A percentile compares a stretch with the other conserved stretches of the same genome.
These are phyloP conservation scores for Chymomyza costata DNA, from an alignment of 1,140 invertebrate species.

Conservation along the genomic window DNA sequence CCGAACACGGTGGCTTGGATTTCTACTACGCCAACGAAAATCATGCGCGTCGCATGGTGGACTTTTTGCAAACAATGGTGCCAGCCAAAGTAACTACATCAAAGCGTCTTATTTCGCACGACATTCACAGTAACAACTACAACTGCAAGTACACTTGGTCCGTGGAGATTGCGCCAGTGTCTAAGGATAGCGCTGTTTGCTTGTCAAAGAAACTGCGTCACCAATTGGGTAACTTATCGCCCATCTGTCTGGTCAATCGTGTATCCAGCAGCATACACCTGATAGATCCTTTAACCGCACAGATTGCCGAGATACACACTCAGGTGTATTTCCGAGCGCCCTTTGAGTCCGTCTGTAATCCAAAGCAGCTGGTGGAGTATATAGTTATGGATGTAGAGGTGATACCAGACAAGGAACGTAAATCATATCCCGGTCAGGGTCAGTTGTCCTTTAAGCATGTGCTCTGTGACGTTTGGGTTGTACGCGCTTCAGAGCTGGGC, in stretches of 20 bases:
- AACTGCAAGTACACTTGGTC: conserved; percentile 97
- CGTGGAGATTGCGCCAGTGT: conserved; percentile 97
- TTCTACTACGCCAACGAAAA: conserved; percentile 95
- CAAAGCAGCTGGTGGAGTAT: conserved; percentile 94
- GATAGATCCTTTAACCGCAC: conserved; percentile 94
- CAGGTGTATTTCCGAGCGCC: conserved; percentile 90
- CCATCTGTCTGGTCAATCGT: conserved; percentile 91
- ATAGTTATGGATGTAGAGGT: conserved; percentile 96
- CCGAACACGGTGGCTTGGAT: conserved; percentile 95
- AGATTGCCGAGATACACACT: conserved; percentile 91
- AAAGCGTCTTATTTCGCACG: conserved; percentile 97
- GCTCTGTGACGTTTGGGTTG: conserved; percentile 95
- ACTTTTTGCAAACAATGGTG: conserved; percentile 92
- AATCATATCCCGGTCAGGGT: conserved; percentile 90
- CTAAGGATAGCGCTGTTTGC: conserved; percentile 97
- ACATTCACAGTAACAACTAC: conserved; percentile 96
- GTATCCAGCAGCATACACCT: conserved; percentile 93
- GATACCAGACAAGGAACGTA: conserved; percentile 85
- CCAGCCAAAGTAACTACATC: conserved; percentile 92
- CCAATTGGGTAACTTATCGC: conserved; percentile 93
- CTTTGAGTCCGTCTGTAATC: conserved; percentile 90
- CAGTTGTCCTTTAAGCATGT: conserved; percentile 90
- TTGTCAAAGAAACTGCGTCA: conserved; percentile 91
- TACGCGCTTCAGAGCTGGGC: conserved; percentile 92
- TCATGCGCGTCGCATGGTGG: conserved; percentile 95